A percentile compares a stretch with the other conserved stretches of the same genome.
Evolutionary conservation across 2,888 invertebrate species (phyloP).

Genomic region (Drosophila formosana): DNA sequence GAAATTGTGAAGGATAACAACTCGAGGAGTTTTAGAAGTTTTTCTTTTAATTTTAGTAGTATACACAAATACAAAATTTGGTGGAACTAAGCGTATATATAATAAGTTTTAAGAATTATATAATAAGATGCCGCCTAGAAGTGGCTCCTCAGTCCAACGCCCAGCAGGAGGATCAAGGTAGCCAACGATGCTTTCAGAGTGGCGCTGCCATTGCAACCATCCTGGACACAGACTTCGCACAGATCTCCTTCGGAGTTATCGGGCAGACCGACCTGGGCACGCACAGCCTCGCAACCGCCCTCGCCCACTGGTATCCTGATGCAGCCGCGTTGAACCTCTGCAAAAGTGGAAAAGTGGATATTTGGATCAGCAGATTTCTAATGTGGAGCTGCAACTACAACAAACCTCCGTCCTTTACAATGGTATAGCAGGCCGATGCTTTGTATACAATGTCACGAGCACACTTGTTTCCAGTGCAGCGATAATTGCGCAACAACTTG

Average conservation of each 20-base stretch:
- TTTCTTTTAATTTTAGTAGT: conserved; percentile 14
- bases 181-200: conserved; percentile 55
- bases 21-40: not conserved
- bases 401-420: conserved; percentile 49
- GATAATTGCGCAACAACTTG: conserved; percentile 67
- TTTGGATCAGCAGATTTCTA: not conserved
- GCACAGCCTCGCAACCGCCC: conserved; percentile 56
- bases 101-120: conserved; percentile 34
- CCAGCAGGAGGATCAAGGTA: conserved; percentile 56
- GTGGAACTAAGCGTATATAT: conserved; percentile 31
- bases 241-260: conserved; percentile 22
- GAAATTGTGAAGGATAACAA: not conserved
- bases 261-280: not conserved
- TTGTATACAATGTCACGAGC: conserved; percentile 38
- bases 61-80: conserved; percentile 39
- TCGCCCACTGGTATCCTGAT: conserved; percentile 47
- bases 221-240: conserved; percentile 64
- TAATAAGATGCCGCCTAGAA: conserved; percentile 23
- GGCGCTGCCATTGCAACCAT: conserved; percentile 73
- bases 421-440: conserved; percentile 68
- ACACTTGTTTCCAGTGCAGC: conserved; percentile 35
- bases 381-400: not conserved
- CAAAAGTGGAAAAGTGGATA: not conserved
- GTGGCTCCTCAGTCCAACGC: conserved; percentile 44
- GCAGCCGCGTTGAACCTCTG: conserved; percentile 70